phyloP scores from a whole-genome alignment of 2,888 invertebrate species.

The Parochlus steinenii region DNA sequence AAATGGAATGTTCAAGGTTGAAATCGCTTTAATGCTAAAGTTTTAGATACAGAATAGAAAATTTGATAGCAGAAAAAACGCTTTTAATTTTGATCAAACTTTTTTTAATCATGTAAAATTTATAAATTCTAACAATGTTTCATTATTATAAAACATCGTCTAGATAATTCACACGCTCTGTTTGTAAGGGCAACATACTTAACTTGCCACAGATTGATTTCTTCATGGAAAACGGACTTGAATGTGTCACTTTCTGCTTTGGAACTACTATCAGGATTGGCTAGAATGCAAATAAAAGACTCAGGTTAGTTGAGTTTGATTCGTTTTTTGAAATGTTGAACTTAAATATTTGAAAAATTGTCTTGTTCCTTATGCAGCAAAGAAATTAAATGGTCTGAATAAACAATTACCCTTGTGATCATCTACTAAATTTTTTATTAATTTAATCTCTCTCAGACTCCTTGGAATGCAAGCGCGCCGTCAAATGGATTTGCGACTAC shows the following conservation, averaged over 20 bases:
- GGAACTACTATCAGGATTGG: conserved; percentile 78
- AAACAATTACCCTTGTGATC: conserved; percentile 15
- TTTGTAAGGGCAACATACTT: conserved; percentile 86
- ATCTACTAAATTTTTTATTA: conserved; percentile 1
- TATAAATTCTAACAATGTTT: too few relatives aligned
- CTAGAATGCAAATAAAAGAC: conserved; percentile 74
- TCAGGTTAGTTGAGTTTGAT: conserved; percentile 45
- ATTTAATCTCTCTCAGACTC: conserved; percentile 44
- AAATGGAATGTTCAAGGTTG: too few relatives aligned
- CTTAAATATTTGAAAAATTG: neutral
- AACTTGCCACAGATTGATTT: conserved; percentile 87
- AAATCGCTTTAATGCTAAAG: too few relatives aligned
- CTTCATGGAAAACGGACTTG: conserved; percentile 90
- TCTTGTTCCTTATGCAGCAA: conserved; percentile 29
- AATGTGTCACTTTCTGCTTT: conserved; percentile 87
- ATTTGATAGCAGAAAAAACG: too few relatives aligned
- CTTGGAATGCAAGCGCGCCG: conserved; percentile 76
- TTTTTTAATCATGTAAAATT: too few relatives aligned
- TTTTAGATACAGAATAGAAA: too few relatives aligned
- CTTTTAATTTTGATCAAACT: too few relatives aligned
- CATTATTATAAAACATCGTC: too few relatives aligned
- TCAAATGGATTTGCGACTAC: conserved; percentile 97
- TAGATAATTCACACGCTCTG: conserved; percentile 73
- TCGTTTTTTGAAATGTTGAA: neutral
- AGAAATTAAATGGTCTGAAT: conserved; percentile 34